phyloP scores from a whole-genome alignment of 1,140 invertebrate genomes.

The Coptotermes formosanus region DNA sequence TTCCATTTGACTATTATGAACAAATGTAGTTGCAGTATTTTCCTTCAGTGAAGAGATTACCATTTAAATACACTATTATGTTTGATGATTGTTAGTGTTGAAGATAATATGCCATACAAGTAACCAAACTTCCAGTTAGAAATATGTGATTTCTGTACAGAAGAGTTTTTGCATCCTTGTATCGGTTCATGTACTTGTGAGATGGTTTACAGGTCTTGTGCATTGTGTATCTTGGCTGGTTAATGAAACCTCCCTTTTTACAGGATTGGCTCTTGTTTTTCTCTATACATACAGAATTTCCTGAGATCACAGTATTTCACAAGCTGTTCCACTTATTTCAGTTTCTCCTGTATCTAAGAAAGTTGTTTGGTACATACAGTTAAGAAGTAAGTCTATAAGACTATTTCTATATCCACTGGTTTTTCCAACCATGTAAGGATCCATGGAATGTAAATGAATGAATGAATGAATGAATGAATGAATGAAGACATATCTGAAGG shows the following conservation, averaged over 20 bases:
- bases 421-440: no score
- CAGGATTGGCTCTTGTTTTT: background rate
- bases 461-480: no score
- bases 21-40: background rate
- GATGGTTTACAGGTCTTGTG: conserved; percentile 14
- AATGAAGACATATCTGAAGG: no score
- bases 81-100: background rate
- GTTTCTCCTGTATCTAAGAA: no score
- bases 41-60: background rate
- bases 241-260: conserved; percentile 13
- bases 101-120: background rate
- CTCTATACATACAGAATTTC: background rate
- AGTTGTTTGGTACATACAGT: no score
- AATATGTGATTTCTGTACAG: background rate
- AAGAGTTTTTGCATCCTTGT: background rate
- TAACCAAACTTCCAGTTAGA: conserved; percentile 1
- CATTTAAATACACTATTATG: background rate
- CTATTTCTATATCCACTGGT: no score
- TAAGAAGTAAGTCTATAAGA: no score
- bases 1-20: background rate
- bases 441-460: no score
- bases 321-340: no score
- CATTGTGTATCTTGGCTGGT: background rate
- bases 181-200: background rate
- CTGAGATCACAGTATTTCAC: background rate